Percentiles rank a stretch among this genome's conserved stretches.
Evolutionary conservation across 2,888 invertebrate species (phyloP).

Genomic region (Tortricodes alternella): DNA sequence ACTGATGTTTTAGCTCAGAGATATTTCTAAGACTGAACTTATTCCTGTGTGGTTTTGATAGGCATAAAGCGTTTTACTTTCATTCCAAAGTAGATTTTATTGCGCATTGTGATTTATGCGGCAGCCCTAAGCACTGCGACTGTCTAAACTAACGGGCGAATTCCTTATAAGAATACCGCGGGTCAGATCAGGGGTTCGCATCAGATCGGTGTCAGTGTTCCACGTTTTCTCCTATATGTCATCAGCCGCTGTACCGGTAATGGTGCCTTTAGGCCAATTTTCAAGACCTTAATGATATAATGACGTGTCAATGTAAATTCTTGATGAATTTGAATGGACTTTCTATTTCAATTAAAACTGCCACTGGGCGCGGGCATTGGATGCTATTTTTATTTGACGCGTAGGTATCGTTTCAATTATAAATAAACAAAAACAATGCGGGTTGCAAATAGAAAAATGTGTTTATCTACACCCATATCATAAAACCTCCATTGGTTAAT

Average conservation of each 20-base stretch:
- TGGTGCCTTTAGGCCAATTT: constrained; percentile 41
- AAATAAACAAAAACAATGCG: constrained; percentile 22
- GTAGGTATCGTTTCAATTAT: constrained; percentile 30
- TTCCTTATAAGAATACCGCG: constrained; percentile 73
- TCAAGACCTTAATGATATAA: constrained; percentile 45
- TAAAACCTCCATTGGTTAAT: no score
- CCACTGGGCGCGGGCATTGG: constrained; percentile 41
- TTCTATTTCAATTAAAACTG: constrained; percentile 63
- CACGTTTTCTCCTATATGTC: constrained; percentile 74
- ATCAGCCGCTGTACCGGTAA: constrained; percentile 44
- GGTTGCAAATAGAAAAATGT: constrained; percentile 22
- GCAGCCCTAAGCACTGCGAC: constrained; percentile 61
- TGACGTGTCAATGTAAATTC: constrained; percentile 44
- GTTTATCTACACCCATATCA: no score
- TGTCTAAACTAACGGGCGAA: constrained; percentile 73
- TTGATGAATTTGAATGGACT: constrained; percentile 56
- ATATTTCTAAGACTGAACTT: no score
- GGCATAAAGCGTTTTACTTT: no score
- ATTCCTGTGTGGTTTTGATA: no score
- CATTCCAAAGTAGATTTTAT: background rate
- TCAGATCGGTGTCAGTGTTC: constrained; percentile 76
- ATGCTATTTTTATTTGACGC: constrained; percentile 10
- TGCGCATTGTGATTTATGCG: background rate
- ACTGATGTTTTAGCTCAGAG: no score
- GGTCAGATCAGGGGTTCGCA: constrained; percentile 72